Conservation (phyloP, 2,797 vertebrate genomes). For the Esox lucius region DNA sequence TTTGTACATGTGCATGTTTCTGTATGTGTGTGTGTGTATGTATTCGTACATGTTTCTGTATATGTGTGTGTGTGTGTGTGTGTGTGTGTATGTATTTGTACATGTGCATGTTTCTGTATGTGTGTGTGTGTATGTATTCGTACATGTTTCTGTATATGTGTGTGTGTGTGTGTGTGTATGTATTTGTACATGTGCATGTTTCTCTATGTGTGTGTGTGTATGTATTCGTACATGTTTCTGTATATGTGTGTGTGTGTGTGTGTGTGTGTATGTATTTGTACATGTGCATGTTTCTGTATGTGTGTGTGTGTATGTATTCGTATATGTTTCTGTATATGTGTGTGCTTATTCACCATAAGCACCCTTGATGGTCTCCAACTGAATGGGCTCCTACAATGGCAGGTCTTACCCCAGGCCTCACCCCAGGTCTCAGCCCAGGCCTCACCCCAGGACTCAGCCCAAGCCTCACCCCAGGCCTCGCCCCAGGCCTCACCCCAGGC, state of each 20-base stretch:
- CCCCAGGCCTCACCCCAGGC: no score
- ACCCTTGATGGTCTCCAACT: slow-evolving; percentile 9
- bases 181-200: neutral
- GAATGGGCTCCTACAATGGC: neutral
- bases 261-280: neutral
- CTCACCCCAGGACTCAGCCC: no score
- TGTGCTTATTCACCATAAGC: slow-evolving; percentile 3
- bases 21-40: slow-evolving; percentile 4
- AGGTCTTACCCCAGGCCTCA: no score
- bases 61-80: slow-evolving; percentile 4
- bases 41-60: no score
- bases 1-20: neutral
- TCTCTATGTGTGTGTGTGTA: neutral
- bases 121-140: slow-evolving; percentile 11
- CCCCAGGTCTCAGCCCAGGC: no score
- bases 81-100: neutral
- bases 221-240: no score
- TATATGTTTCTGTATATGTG: slow-evolving; percentile 4
- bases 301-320: slow-evolving; percentile 1
- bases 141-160: no score
- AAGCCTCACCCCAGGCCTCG: no score
- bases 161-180: slow-evolving; percentile 4
- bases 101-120: slow-evolving; percentile 27
- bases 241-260: slow-evolving; percentile 13
- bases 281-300: neutral